Evolutionary conservation across 64 coral and sea anemone genomes (phyloP).

Genomic region (Cladopsammia gracilis): DNA sequence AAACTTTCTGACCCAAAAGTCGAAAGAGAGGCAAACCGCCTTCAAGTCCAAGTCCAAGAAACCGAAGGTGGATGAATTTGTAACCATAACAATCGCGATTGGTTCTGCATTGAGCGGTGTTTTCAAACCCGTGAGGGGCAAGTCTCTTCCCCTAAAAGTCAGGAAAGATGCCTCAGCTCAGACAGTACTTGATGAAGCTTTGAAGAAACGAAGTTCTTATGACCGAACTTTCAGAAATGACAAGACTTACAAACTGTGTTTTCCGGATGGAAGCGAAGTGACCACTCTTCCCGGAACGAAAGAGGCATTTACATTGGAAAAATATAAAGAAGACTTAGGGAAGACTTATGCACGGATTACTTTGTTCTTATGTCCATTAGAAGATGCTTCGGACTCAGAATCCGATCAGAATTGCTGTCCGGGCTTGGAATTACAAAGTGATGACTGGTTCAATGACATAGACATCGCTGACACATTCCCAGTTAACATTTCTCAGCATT

Average conservation of each 20-base stretch:
- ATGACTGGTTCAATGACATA: conserved; percentile 63
- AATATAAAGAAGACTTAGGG: conserved; percentile 73
- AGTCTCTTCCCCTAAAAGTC: conserved; percentile 57
- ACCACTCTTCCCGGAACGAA: conserved; percentile 39
- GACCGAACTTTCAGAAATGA: conserved; percentile 68
- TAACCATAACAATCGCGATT: conserved; percentile 71
- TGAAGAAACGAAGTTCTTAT: conserved; percentile 66
- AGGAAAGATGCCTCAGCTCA: conserved; percentile 55
- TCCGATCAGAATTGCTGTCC: conserved; percentile 32
- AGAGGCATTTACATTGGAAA: conserved; percentile 64
- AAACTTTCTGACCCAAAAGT: conserved; percentile 52
- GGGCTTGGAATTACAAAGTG: background rate
- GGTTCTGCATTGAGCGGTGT: conserved; percentile 36
- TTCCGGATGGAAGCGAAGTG: conserved; percentile 69
- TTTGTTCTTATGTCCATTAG: conserved; percentile 45
- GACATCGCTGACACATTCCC: no score
- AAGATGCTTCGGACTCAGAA: conserved; percentile 45
- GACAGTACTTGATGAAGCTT: conserved; percentile 21
- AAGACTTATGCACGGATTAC: conserved; percentile 29
- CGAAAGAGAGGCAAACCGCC: conserved; percentile 62
- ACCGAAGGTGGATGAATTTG: conserved; percentile 68
- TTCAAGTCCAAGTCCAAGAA: conserved; percentile 78
- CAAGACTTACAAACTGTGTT: conserved; percentile 61
- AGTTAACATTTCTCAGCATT: conserved; percentile 4
- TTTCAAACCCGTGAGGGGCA: conserved; percentile 65